phyloP scores from a whole-genome alignment of 2,113 vertebrate genomes.

The Jaculus jaculus region DNA sequence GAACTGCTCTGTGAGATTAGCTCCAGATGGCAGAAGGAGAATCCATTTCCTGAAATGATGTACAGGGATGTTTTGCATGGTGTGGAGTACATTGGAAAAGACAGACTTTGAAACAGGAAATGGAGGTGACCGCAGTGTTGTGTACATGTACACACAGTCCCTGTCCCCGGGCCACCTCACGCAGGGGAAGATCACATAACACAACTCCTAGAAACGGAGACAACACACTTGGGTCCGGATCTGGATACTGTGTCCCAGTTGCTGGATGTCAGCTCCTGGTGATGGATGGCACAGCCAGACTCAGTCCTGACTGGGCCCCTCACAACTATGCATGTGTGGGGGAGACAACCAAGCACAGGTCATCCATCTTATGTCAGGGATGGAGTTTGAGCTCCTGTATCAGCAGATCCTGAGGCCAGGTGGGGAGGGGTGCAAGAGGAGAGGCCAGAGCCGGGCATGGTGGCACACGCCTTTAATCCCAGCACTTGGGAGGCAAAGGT shows the following conservation, averaged over 20 bases:
- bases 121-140: not conserved
- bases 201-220: not conserved
- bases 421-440: rapidly evolving
- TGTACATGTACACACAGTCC: not conserved
- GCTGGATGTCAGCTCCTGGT: not conserved
- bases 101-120: not conserved
- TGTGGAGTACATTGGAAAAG: not conserved
- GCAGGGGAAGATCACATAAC: rapidly evolving
- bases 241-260: rapidly evolving
- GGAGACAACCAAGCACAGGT: rapidly evolving
- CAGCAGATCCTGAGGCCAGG: not conserved
- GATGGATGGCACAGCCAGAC: rapidly evolving
- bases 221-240: not conserved
- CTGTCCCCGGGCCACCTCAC: not conserved
- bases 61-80: not conserved
- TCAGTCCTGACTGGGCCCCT: not conserved
- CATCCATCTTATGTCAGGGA: not conserved
- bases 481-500: too few species aligned
- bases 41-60: not conserved
- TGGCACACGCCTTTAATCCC: too few species aligned
- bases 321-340: not conserved
- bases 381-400: not conserved
- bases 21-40: not conserved
- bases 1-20: not conserved
- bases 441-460: too few species aligned